Evolutionary conservation across 2,888 invertebrate genomes (phyloP).

Genomic region (Coecobrya sp.): DNA sequence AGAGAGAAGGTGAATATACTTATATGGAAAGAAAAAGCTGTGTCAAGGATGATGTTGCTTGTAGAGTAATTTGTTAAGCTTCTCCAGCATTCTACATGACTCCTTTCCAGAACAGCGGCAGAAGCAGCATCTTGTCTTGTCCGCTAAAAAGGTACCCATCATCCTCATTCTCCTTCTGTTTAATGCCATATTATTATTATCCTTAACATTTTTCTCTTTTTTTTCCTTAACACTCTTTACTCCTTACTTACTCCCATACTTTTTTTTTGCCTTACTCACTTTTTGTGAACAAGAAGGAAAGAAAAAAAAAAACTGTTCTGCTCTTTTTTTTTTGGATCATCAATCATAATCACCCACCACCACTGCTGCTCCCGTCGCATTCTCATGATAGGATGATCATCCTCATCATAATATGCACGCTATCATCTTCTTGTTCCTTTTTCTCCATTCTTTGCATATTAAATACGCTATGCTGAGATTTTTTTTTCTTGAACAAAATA

Average conservation of each 20-base stretch:
- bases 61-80: constrained; percentile 7
- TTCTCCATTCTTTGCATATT: background rate
- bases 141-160: background rate
- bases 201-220: background rate
- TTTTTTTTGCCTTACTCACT: background rate
- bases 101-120: too few relatives aligned
- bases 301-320: too few relatives aligned
- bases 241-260: background rate
- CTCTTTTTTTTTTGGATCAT: constrained; percentile 42
- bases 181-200: background rate
- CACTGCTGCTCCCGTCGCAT: background rate
- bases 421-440: background rate
- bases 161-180: background rate
- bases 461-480: background rate
- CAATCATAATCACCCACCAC: constrained; percentile 66
- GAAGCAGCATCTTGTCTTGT: background rate
- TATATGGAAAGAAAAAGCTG: background rate
- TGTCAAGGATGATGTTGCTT: background rate
- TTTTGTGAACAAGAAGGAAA: background rate
- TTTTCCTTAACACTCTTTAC: background rate
- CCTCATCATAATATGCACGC: constrained; percentile 31
- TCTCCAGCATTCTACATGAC: background rate
- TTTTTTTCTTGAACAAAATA: background rate
- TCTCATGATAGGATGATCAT: constrained; percentile 49
- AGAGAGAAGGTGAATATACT: too few relatives aligned